Base-by-base conservation (phyloP, 35 echinoderm and acorn worm species). In the Lytechinus variegatus region DNA sequence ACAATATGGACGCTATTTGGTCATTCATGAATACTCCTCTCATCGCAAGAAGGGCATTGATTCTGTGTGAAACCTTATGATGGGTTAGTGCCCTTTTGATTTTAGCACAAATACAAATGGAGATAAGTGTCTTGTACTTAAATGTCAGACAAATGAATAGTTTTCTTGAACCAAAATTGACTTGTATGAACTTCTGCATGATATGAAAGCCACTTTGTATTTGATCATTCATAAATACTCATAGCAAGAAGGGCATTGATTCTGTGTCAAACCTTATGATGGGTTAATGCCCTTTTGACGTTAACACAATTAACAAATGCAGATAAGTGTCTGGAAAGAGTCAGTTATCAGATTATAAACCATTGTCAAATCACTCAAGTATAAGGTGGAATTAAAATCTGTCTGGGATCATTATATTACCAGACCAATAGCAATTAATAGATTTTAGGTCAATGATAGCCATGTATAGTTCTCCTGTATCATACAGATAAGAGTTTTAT, bases 321-420 rank as follows among this genome's bases (percentile, higher is more conserved):
- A 79, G 66, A 79, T 79, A 79, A 79, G 66, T 79, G 66, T 79
- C 66, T 79, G 16, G 21, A 79, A 24, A 24, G 66, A 79, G 66
- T 6, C 66, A 79, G 3, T 24, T 24, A 79, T 79, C 66, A 79
- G 66, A 79, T 79, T 79, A 79, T 79, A 24, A 79, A 24, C 66
- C n/a, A 79, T 79, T 79, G 66, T 79, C 66, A 19, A 79, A 79
- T 79, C n/a, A 79, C 66, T n/a, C 66, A 79, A 79, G n/a, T 79
- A n/a, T 79, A 24, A 24, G 66, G n/a, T 24, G 66, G 19, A 79
- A 79, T 19, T 24, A 24, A 79, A 24, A 79, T 24, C 66, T 7
- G 66, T 79, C 66, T 79, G 66, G 19, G 66, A 79, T 79, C 19
- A 79, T 19, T 19, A 44, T 8, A 24, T n/a, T 79, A 19, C 66